Evolutionary conservation across 2,113 vertebrate genomes (phyloP), one percentile per base, ranked within the genome.

Genomic region (Phoxinus phoxinus): DNA sequence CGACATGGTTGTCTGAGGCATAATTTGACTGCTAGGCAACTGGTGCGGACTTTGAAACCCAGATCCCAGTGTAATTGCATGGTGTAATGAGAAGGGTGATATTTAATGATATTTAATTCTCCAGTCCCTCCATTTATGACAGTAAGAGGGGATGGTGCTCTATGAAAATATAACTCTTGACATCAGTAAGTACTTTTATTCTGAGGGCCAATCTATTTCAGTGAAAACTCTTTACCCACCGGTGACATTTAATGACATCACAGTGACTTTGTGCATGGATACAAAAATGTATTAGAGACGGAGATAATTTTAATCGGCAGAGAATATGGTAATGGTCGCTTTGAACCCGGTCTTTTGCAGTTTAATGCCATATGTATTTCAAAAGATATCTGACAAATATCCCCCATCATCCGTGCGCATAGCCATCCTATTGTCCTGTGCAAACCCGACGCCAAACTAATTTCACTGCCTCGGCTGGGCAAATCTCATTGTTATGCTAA

Each of bases 21-120:
- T 53, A 56, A 71, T 67, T 37, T 79, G 80, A 74, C 81, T 79
- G 80, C 74, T 59, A 48, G 73, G 79, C 48, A 35, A 41, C 65
- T 48, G 74, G 27, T 37, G 67, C 53, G 83, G 83, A 82, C 82
- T 84, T 81, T 78, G n/a, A 81, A 84, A 79, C 51, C 51, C 44
- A 76, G 83, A 85, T 85, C 71, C 46, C 44, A 37, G 73, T 83
- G 61, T 79, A 84, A 88, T 88, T 88, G 74, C 84, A 61, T 15
- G 84, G 84, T 83, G 84, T 88, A 86, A 88, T 88, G 80, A 89
- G 82, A 79, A 86, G 73, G 53, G 81, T 84, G 81, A 86, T 86
- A 84, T 86, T 88, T 88, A 88, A 86, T 84, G 78, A 89, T 80
- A 65, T 81, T 86, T 85, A 81, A 89, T 76, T 81, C 87, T 79